Percentiles rank a stretch among this genome's conserved stretches.
Evolutionary conservation across 2,797 vertebrate genomes (phyloP).

Genomic region (Sebastes matsubarae): DNA sequence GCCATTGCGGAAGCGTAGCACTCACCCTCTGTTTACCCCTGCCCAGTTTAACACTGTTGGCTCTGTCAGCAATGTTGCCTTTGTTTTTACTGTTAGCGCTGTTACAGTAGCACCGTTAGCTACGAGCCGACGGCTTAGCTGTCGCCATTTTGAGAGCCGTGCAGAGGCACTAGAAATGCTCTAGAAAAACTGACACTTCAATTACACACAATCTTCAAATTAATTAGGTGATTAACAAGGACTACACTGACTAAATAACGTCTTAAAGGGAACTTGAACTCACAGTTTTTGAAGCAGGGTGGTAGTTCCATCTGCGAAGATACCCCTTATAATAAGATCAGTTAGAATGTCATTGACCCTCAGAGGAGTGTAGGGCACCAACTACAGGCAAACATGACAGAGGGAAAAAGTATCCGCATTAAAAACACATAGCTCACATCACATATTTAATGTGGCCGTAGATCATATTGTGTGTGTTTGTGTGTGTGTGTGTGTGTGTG

Average conservation of each 20-base stretch:
- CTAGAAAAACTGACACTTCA: neutral
- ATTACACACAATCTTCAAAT: neutral
- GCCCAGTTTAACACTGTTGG: too few species aligned
- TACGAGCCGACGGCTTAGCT: too few species aligned
- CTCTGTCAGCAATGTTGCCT: too few species aligned
- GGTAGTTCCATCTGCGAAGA: constrained; percentile 81
- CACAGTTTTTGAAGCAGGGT: constrained; percentile 82
- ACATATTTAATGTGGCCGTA: neutral
- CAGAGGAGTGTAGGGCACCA: constrained; percentile 86
- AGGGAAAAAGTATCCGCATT: neutral
- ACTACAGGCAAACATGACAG: constrained; percentile 64
- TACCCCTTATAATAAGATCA: constrained; percentile 60
- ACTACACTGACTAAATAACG: neutral
- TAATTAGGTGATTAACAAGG: neutral
- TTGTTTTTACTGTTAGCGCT: too few species aligned
- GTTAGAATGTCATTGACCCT: constrained; percentile 34
- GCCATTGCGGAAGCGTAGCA: too few species aligned
- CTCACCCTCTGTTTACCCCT: too few species aligned
- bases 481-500: too few species aligned
- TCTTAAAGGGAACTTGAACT: constrained; percentile 67
- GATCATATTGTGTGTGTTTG: neutral
- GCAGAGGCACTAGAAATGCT: too few species aligned
- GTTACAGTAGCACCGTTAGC: too few species aligned
- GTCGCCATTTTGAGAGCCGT: too few species aligned
- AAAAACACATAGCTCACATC: neutral